A percentile compares a stretch with the other conserved stretches of the same genome.
Evolutionary conservation across 2,888 invertebrate genomes (phyloP).

Genomic region (Tenthredo distinguenda): DNA sequence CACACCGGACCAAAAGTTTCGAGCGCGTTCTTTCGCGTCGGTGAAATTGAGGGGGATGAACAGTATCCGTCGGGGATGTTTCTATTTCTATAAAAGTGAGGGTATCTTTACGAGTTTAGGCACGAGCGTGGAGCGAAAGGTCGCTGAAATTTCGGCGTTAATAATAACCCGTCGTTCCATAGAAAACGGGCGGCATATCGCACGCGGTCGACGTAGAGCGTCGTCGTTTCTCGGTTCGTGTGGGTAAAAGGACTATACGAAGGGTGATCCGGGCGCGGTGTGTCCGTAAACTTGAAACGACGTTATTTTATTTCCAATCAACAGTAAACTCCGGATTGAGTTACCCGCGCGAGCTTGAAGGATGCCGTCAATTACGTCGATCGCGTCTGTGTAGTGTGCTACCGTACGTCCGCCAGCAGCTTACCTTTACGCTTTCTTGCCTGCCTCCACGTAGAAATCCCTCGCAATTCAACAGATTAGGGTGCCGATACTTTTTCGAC

Average conservation of each 20-base stretch:
- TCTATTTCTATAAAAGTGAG: constrained; percentile 23
- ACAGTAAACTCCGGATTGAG: constrained; percentile 51
- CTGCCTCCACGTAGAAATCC: neutral
- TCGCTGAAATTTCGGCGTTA: constrained; percentile 33
- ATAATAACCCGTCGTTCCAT: neutral
- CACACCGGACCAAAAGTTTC: neutral
- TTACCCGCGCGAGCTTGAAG: constrained; percentile 37
- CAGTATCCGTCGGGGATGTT: neutral
- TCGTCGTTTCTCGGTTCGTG: neutral
- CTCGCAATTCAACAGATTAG: neutral
- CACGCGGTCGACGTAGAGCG: constrained; percentile 28
- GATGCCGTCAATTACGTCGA: constrained; percentile 50
- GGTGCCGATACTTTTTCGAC: too few species aligned
- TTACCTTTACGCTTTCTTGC: neutral
- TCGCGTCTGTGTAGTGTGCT: constrained; percentile 20
- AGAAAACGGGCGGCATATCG: neutral
- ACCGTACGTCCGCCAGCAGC: neutral
- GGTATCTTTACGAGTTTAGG: constrained; percentile 36
- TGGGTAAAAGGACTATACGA: constrained; percentile 28
- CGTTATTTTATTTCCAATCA: constrained; percentile 52
- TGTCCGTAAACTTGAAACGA: constrained; percentile 52
- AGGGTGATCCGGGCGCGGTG: constrained; percentile 39
- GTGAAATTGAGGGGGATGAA: neutral
- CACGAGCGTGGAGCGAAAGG: neutral
- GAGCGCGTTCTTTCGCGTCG: neutral